Conservation (phyloP, 2,797 vertebrate genomes). For the Chrosomus eos region DNA sequence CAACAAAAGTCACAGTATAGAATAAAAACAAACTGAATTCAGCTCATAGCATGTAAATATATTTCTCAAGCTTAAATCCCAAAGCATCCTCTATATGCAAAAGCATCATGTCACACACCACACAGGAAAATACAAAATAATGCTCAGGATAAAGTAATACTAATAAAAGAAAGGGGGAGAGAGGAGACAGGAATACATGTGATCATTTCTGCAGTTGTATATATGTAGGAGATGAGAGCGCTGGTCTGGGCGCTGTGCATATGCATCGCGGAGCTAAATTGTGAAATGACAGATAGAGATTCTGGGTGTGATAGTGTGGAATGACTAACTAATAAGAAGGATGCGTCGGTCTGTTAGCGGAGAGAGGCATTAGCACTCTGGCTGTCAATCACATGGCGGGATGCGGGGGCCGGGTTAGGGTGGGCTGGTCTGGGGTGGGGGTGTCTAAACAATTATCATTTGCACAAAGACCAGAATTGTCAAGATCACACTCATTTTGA, state of each 20-base stretch:
- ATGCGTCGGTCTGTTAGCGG: constrained; percentile 84
- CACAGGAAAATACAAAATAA: neutral
- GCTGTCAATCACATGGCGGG: constrained; percentile 82
- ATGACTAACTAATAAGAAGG: constrained; percentile 88
- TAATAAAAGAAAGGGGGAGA: constrained; percentile 18
- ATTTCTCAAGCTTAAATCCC: neutral
- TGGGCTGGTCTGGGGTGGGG: constrained; percentile 23
- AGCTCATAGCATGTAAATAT: constrained; percentile 9
- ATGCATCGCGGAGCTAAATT: constrained; percentile 85
- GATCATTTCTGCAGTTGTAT: constrained; percentile 75
- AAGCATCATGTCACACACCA: constrained; percentile 3
- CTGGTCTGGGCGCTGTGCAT: constrained; percentile 81
- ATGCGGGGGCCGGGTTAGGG: constrained; percentile 77
- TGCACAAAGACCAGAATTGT: constrained; percentile 58
- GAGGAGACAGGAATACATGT: constrained; percentile 21
- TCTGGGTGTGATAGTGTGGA: constrained; percentile 85
- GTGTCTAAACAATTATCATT: constrained; percentile 58
- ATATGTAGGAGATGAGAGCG: constrained; percentile 81
- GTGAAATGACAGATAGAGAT: constrained; percentile 87
- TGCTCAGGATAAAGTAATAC: constrained; percentile 12
- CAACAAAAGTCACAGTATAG: constrained; percentile 7
- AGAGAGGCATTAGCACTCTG: constrained; percentile 83
- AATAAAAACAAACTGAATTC: constrained; percentile 10
- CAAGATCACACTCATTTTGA: constrained; percentile 36
- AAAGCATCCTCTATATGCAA: constrained; percentile 9